phyloP scores from a whole-genome alignment of 2,888 invertebrate species.

The Girardia tigrina region DNA sequence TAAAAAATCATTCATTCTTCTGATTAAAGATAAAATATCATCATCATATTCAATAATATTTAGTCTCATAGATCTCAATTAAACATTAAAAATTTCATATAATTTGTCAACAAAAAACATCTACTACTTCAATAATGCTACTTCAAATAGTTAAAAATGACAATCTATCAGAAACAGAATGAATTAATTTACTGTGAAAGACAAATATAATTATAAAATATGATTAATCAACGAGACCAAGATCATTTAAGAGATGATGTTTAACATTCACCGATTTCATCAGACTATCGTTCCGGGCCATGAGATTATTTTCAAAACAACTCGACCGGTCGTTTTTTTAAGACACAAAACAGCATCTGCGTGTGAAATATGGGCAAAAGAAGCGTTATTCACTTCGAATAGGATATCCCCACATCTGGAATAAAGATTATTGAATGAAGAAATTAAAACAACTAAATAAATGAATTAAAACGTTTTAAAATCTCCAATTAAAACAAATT shows the following conservation, averaged over 20 bases:
- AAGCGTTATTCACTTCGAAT: slow-evolving; percentile 50
- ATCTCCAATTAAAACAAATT: too few species aligned
- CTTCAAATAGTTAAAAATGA: neutral
- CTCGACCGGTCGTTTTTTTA: slow-evolving; percentile 48
- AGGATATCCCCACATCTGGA: slow-evolving; percentile 52
- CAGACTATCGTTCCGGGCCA: slow-evolving; percentile 52
- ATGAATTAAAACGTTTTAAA: too few species aligned
- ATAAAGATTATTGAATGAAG: too few species aligned
- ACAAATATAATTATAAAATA: slow-evolving; percentile 18
- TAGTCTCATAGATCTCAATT: neutral
- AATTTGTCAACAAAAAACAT: neutral
- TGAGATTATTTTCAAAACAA: slow-evolving; percentile 51
- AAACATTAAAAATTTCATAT: slow-evolving; percentile 13
- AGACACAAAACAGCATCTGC: slow-evolving; percentile 50
- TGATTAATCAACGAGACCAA: slow-evolving; percentile 11
- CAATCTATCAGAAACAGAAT: slow-evolving; percentile 12
- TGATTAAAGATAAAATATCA: slow-evolving; percentile 18
- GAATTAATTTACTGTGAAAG: slow-evolving; percentile 23
- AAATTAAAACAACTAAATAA: too few species aligned
- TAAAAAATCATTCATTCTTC: slow-evolving; percentile 23
- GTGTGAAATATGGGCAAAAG: slow-evolving; percentile 49
- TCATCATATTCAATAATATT: neutral
- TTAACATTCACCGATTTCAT: slow-evolving; percentile 35
- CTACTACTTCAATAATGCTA: neutral
- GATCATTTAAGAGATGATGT: neutral